A percentile compares a stretch with the other conserved stretches of the same genome.
phyloP scores from a whole-genome alignment of 30 jellyfish, hydroid and myxozoan species.

The Turritopsis rubra region DNA sequence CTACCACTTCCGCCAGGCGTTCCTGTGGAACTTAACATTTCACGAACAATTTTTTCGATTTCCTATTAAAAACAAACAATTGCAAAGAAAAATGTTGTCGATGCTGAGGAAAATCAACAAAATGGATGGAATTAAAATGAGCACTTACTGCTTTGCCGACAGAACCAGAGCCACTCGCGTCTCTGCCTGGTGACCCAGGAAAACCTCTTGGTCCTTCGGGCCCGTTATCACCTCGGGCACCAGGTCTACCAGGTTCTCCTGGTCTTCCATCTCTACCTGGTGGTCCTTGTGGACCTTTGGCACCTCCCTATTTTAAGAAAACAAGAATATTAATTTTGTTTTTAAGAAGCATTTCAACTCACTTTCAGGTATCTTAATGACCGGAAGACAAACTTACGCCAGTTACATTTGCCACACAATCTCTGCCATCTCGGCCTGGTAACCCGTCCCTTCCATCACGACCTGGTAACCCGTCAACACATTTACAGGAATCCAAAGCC shows the following conservation, averaged over 20 bases:
- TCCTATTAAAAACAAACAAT: not conserved
- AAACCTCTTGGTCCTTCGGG: not conserved
- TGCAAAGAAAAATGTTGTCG: not conserved
- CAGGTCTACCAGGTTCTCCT: not conserved
- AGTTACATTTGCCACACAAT: not conserved
- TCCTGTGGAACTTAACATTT: not conserved
- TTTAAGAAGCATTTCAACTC: not conserved
- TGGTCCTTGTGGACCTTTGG: not conserved
- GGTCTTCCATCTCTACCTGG: constrained; percentile 7
- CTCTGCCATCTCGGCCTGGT: constrained; percentile 10
- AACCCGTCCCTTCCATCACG: not conserved
- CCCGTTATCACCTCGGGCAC: not conserved
- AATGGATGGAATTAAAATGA: not conserved
- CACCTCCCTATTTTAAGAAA: not conserved
- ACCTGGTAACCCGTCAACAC: constrained; percentile 7
- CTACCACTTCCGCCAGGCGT: not conserved
- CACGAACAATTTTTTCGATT: not conserved
- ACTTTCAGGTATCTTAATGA: not conserved
- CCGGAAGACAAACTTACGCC: not conserved
- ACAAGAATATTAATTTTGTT: not conserved
- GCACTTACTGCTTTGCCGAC: not conserved
- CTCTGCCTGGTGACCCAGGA: not conserved
- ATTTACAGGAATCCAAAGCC: not conserved
- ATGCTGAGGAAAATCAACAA: not conserved
- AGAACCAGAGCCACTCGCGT: not conserved